These are phyloP conservation scores for Phoenicopterus ruber DNA, from an alignment of 2,113 vertebrate genomes.

Conservation along the genomic window DNA sequence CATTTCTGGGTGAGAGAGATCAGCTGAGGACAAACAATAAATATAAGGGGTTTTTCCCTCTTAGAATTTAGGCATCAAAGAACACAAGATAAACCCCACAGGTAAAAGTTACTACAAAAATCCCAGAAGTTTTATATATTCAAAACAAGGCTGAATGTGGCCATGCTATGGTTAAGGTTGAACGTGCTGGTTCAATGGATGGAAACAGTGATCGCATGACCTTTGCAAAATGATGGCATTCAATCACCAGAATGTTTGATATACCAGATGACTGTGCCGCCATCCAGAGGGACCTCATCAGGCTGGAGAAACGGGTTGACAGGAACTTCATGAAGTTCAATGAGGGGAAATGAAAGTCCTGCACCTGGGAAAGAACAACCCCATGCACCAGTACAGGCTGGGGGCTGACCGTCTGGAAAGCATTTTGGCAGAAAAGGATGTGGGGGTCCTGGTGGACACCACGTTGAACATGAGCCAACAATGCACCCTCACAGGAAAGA, in stretches of 20 bases:
- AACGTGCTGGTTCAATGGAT: neutral
- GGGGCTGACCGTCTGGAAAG: neutral
- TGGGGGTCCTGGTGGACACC: neutral
- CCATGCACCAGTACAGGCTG: neutral
- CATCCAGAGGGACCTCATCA: neutral
- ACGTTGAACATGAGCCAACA: neutral
- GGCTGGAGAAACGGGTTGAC: neutral
- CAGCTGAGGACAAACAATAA: slow-evolving; percentile 44
- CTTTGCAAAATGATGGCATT: neutral
- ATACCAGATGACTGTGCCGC: neutral
- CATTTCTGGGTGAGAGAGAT: slow-evolving; percentile 36
- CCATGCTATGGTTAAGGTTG: neutral
- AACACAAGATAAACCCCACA: neutral
- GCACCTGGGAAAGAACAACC: neutral
- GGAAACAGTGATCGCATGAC: neutral
- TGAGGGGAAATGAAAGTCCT: neutral
- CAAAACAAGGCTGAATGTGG: neutral
- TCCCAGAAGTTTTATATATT: neutral
- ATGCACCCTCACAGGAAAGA: fast-evolving
- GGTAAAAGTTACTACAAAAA: neutral
- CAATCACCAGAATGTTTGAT: neutral
- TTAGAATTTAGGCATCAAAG: neutral
- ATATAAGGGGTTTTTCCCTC: neutral
- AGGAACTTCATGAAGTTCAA: neutral
- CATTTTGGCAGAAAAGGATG: neutral